These are phyloP conservation scores for Craniophora ligustri DNA, from an alignment of 2,888 invertebrate species.

Conservation along the genomic window DNA sequence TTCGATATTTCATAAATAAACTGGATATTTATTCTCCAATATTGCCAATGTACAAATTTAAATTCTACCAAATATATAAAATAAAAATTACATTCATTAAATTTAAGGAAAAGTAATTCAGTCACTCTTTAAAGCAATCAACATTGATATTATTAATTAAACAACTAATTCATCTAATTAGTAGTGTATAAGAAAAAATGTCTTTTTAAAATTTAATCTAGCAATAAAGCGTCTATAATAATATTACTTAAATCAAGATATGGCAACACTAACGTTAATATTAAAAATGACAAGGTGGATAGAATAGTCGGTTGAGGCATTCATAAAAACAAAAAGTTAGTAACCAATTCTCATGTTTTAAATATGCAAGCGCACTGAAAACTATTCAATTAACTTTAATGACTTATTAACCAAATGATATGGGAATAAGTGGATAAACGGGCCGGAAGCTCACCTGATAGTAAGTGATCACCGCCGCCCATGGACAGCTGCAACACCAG, in stretches of 20 bases:
- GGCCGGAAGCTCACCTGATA: no score
- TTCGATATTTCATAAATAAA: no score
- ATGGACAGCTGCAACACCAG: no score
- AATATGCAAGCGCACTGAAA: no score
- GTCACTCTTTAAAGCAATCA: conserved; percentile 31
- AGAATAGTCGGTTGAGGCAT: conserved; percentile 27
- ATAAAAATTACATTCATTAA: not conserved
- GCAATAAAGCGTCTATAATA: conserved; percentile 73
- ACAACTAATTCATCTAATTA: conserved; percentile 33
- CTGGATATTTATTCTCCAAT: conserved; percentile 39
- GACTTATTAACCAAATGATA: no score
- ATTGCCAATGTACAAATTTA: conserved; percentile 42
- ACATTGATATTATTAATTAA: conserved; percentile 30
- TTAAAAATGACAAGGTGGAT: conserved; percentile 48
- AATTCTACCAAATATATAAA: conserved; percentile 29
- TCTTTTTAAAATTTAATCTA: conserved; percentile 59
- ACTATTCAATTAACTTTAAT: no score
- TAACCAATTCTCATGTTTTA: no score
- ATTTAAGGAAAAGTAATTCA: conserved; percentile 20
- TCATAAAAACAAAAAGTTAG: no score
- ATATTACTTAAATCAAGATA: conserved; percentile 72
- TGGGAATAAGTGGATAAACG: no score
- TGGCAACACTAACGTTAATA: conserved; percentile 61
- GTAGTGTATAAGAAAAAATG: conserved; percentile 54
- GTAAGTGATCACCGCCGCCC: no score